Percentiles rank a stretch among this genome's conserved stretches.
phyloP scores from a whole-genome alignment of 2,113 vertebrate genomes.

The Macaca nemestrina region DNA sequence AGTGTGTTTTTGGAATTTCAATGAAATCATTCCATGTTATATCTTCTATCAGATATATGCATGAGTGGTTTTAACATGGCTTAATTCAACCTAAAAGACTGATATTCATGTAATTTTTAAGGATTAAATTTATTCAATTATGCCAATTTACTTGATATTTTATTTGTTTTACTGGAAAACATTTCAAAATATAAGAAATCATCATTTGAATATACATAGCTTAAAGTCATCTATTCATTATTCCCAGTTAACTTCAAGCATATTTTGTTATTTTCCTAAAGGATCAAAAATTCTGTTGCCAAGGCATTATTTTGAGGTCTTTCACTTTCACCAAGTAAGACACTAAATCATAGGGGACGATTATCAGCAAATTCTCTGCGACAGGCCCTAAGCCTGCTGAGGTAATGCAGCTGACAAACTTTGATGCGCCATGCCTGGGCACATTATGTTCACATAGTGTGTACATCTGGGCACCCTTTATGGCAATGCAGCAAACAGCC shows the following conservation, averaged over 20 bases:
- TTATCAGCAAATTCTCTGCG: conserved; percentile 90
- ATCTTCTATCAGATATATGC: not conserved
- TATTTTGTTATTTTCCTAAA: conserved; percentile 82
- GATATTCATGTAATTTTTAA: conserved; percentile 17
- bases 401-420: conserved; percentile 91
- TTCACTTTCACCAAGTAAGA: conserved; percentile 88
- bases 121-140: conserved; percentile 79
- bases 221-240: conserved; percentile 75
- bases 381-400: conserved; percentile 90
- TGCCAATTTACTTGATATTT: conserved; percentile 82
- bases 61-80: not conserved
- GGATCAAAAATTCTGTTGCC: conserved; percentile 83
- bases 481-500: conserved; percentile 92
- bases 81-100: conserved; percentile 41
- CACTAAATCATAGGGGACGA: conserved; percentile 88
- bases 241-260: conserved; percentile 74
- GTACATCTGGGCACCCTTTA: conserved; percentile 94
- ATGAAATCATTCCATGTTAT: not conserved
- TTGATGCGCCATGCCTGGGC: conserved; percentile 90
- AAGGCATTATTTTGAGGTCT: conserved; percentile 84
- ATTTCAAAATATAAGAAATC: conserved; percentile 75
- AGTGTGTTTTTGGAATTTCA: conserved; percentile 28
- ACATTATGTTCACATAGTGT: conserved; percentile 90
- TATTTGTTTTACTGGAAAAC: conserved; percentile 75
- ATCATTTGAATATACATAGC: conserved; percentile 70